Conservation (phyloP, 2,113 vertebrate genomes). For the Helogale parvula region DNA sequence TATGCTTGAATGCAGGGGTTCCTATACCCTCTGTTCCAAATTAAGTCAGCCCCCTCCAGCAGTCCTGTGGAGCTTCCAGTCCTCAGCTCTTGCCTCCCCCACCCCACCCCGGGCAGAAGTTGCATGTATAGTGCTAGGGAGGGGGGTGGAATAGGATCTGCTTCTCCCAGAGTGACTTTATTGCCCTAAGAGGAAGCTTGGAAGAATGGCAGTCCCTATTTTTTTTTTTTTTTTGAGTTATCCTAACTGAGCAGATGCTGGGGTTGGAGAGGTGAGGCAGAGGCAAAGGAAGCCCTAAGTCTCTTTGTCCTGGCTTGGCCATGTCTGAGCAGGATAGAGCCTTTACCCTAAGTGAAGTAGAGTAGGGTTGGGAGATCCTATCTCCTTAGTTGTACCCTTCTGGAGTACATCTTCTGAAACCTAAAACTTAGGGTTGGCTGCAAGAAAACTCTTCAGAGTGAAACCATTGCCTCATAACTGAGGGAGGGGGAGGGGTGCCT, state of each 20-base stretch:
- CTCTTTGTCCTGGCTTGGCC: not conserved
- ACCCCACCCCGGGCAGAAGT: not conserved
- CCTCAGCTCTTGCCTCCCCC: not conserved
- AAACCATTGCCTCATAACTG: not conserved
- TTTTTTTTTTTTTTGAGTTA: not conserved
- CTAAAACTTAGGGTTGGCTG: not conserved
- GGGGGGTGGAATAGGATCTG: accelerated
- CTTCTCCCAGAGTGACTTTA: not conserved
- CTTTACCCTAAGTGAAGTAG: not conserved
- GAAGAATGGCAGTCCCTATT: not conserved
- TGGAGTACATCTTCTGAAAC: not conserved
- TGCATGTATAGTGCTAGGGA: not conserved
- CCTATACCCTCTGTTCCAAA: not conserved
- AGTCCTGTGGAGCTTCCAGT: not conserved
- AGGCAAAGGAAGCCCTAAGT: not conserved
- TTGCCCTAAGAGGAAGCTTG: not conserved
- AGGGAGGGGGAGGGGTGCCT: too few relatives aligned
- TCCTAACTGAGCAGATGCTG: not conserved
- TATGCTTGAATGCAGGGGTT: not conserved
- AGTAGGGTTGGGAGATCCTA: not conserved
- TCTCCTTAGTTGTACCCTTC: not conserved
- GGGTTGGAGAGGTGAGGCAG: too few relatives aligned
- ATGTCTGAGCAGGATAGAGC: not conserved
- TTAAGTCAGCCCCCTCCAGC: not conserved
- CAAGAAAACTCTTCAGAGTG: not conserved